Evolutionary conservation across 2,888 invertebrate species (phyloP).

Genomic region (Heliconius sara): DNA sequence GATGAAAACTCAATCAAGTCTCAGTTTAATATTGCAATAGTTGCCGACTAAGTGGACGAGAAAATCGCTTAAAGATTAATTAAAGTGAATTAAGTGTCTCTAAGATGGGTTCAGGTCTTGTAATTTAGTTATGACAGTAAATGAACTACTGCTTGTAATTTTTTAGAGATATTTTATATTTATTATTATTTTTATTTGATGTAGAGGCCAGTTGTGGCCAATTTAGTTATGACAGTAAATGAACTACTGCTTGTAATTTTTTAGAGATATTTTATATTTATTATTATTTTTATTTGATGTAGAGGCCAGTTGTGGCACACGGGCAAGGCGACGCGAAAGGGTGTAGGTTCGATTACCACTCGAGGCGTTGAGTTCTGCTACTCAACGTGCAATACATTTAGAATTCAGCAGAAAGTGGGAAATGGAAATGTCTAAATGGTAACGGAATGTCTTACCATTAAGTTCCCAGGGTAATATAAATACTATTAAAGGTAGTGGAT

Average conservation of each 20-base stretch:
- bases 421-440: too few relatives aligned
- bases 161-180: neutral
- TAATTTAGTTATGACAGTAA: conserved; percentile 12
- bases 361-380: too few relatives aligned
- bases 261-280: neutral
- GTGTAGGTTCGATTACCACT: too few relatives aligned
- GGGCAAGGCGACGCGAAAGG: too few relatives aligned
- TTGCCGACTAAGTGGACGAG: conserved; percentile 16
- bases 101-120: conserved; percentile 5
- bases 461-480: too few relatives aligned
- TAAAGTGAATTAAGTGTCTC: conserved; percentile 13
- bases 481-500: too few relatives aligned
- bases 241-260: neutral
- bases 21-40: conserved; percentile 20
- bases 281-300: neutral
- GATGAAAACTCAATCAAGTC: conserved; percentile 19
- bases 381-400: too few relatives aligned
- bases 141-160: neutral
- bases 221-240: conserved; percentile 7
- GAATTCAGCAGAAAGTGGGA: too few relatives aligned
- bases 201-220: too few relatives aligned
- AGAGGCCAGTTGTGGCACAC: too few relatives aligned
- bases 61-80: conserved; percentile 15
- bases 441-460: too few relatives aligned
- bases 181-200: neutral